These are phyloP conservation scores for Spilosoma lubricipeda DNA, from an alignment of 2,888 invertebrate species.

Conservation along the genomic window DNA sequence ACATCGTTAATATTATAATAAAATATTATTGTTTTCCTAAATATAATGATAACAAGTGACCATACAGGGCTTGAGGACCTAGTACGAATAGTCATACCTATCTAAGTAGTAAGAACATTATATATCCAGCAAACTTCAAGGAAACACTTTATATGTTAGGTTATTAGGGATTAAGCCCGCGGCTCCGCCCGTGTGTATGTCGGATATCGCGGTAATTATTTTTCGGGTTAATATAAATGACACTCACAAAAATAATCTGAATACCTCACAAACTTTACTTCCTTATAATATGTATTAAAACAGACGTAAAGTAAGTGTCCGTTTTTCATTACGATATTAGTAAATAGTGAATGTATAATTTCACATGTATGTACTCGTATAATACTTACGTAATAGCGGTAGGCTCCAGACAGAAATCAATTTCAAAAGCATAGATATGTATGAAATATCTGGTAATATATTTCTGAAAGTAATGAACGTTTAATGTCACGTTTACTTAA, in stretches of 20 bases:
- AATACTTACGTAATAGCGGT: background rate
- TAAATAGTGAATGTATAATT: too few species aligned
- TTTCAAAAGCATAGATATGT: background rate
- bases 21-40: background rate
- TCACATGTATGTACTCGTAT: background rate
- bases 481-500: slow-evolving; percentile 13
- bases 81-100: background rate
- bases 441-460: background rate
- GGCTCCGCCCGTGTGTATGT: too few species aligned
- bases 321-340: background rate
- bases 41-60: background rate
- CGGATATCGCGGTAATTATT: too few species aligned
- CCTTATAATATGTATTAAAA: too few species aligned
- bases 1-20: background rate
- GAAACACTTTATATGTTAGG: background rate
- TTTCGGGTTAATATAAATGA: too few species aligned
- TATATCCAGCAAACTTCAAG: background rate
- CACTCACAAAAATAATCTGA: too few species aligned
- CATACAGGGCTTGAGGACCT: background rate
- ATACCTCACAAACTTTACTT: too few species aligned
- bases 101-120: too few species aligned
- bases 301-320: background rate
- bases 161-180: too few species aligned
- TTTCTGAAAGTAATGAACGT: background rate
- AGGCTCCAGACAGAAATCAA: background rate